Percentiles rank a stretch among this genome's conserved stretches.
phyloP scores from a whole-genome alignment of 2,797 vertebrate genomes.

The Scleropages formosus region DNA sequence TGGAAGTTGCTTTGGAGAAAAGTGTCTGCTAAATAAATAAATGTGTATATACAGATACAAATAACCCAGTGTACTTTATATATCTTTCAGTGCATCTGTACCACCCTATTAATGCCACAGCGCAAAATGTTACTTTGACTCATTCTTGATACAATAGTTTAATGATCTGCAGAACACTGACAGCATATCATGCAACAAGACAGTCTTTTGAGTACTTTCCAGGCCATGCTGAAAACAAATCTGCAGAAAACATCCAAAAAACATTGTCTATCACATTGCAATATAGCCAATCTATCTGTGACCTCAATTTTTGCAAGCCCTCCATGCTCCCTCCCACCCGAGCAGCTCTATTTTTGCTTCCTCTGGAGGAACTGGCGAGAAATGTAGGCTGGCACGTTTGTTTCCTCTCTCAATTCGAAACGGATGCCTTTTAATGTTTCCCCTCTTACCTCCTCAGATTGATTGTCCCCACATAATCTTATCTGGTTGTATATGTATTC shows the following conservation, averaged over 20 bases:
- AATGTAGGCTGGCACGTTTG: constrained; percentile 47
- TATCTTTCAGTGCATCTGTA: too few relatives aligned
- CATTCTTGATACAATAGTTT: not conserved
- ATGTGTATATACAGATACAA: too few relatives aligned
- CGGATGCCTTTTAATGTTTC: constrained; percentile 26
- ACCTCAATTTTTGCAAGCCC: constrained; percentile 39
- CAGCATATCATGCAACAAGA: not conserved
- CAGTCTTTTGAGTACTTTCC: not conserved
- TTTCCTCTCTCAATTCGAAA: constrained; percentile 34
- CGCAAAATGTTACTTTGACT: not conserved
- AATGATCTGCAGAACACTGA: constrained; percentile 1
- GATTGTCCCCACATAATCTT: not conserved
- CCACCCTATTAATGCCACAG: not conserved
- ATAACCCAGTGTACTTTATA: too few relatives aligned
- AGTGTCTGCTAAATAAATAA: too few relatives aligned
- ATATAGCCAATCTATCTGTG: constrained; percentile 28
- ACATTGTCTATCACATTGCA: constrained; percentile 7
- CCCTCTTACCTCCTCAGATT: constrained; percentile 1
- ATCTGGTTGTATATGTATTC: not conserved
- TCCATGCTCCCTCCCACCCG: constrained; percentile 23
- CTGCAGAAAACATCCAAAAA: constrained; percentile 1
- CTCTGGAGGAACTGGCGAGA: constrained; percentile 35
- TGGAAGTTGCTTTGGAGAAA: too few relatives aligned
- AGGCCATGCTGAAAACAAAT: not conserved
- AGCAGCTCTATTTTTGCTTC: constrained; percentile 36